Base-by-base conservation (phyloP, 2,888 invertebrate species). In the Noctua fimbriata region DNA sequence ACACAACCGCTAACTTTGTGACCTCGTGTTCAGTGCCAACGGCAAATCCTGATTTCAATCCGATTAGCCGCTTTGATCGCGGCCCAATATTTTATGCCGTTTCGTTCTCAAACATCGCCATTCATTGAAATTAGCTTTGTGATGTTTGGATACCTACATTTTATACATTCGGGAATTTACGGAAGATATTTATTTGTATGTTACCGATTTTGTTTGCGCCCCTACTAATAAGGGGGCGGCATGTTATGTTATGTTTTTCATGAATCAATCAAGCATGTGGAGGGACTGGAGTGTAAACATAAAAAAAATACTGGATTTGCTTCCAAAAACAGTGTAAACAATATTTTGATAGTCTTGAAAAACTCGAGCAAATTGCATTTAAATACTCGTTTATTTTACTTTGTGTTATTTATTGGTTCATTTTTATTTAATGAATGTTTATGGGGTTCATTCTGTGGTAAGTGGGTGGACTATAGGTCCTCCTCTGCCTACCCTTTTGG, bases 51-150 rank as follows among this genome's bases (percentile, higher is more conserved):
- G 88, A 90, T 91, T 90, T 88, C 90, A 87, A 89, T 89, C 90
- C 87, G 91, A 92, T 92, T 92, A 88, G 81, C 79, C 85, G 87
- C 88, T 91, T 90, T 91, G 88, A 92, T 89, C 85, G 78, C 21
- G 66, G 67, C 36, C 82, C 87, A 87, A 89, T 90, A 89, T 91
- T 91, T 91, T 87, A 90, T 91, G 80, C 84, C 86, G 84, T 86
- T 89, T 89, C 84, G 85, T 88, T 86, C 79, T 83, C 83, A 84
- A 87, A 88, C 81, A 79, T 70, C 28, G 32, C 63, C 66, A 65
- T 63, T 82, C 78, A 78, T 81, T 82, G 69, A 81, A 86, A 85
- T 89, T 74, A 81, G 70, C 65, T 76, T 77, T 60, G 49, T n/a
- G 70, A 81, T 74, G 52, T 67, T 32, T 32, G 67, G n/a, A n/a